Evolutionary conservation across 2,888 invertebrate genomes (phyloP), one percentile per base, ranked within the genome.

Genomic region (Timandra comae): DNA sequence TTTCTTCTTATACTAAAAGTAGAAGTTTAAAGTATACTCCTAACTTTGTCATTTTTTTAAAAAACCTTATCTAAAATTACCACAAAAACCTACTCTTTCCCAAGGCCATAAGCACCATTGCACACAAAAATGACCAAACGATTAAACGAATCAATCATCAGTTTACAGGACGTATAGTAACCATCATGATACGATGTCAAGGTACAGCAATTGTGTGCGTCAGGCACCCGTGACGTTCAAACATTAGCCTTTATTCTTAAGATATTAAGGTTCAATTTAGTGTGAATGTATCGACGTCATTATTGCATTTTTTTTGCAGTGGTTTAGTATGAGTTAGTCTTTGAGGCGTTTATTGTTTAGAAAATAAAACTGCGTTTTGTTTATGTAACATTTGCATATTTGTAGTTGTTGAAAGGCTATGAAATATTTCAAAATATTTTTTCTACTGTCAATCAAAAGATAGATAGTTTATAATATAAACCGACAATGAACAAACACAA

Each of bases 151-250:
- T 31, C 31, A 31, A 31, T 31, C 20, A 35, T 43, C 39, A 43
- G 38, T 43, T 40, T 35, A 34, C 29, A 30, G 22, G 30, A 43
- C 35, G 30, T 35, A 35, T 35, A 22, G 41, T 35, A 46, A 41
- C 41, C 12, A 25, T 13, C 25, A 30, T n/a, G 30, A 23, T 30
- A 54, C 42, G 56, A 53, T 72, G 76, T 74, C 76, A 77, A 76
- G 77, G 75, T 26, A 38, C 36, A 19, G 37, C 56, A 54, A 68
- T 71, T 65, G 66, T 49, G 34, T 27, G 44, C 54, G 36, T 33
- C 52, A 66, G 32, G 52, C 49, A 52, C 46, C 66, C 60, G 49
- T 67, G 58, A 63, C 61, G 41, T 39, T n/a, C 3, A 24, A 10
- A 24, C 24, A 9, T 24, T 24, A 11, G 10, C 1, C 11, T 11